Conservation (phyloP, 1,140 invertebrate genomes). For the Lanistes nyassanus region DNA sequence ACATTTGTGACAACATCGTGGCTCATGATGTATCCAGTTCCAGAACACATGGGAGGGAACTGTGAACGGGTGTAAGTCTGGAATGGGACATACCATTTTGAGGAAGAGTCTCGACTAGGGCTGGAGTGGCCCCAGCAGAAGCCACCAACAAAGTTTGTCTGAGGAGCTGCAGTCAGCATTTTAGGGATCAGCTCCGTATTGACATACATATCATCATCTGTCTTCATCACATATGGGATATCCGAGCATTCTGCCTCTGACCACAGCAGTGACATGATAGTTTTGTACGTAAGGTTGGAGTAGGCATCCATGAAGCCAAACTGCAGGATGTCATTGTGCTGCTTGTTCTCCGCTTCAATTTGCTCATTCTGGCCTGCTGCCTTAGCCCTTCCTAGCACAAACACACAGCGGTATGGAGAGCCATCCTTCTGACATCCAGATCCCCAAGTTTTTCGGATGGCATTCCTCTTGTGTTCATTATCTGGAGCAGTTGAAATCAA, state of each 20-base stretch:
- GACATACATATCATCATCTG: constrained; percentile 89
- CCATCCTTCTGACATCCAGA: constrained; percentile 15
- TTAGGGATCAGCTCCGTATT: constrained; percentile 72
- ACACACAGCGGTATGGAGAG: constrained; percentile 16
- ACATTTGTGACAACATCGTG: constrained; percentile 55
- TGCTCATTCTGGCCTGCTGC: constrained; percentile 18
- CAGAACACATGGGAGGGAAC: constrained; percentile 66
- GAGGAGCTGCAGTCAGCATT: constrained; percentile 35
- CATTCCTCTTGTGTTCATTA: constrained; percentile 1
- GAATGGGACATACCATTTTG: constrained; percentile 64
- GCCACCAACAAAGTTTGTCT: constrained; percentile 30
- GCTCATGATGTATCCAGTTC: constrained; percentile 64
- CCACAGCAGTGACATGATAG: constrained; percentile 87
- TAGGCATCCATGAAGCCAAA: constrained; percentile 54
- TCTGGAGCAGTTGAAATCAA: constrained; percentile 21
- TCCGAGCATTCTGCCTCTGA: constrained; percentile 73
- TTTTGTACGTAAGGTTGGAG: constrained; percentile 65
- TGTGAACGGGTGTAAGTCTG: constrained; percentile 52
- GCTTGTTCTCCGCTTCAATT: constrained; percentile 69
- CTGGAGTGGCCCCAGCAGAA: constrained; percentile 41
- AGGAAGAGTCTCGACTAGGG: constrained; percentile 51
- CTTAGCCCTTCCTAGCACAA: constrained; percentile 32
- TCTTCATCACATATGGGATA: constrained; percentile 81
- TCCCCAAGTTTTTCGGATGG: constrained; percentile 31
- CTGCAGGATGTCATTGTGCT: constrained; percentile 48